A percentile compares a stretch with the other conserved stretches of the same genome.
Conservation (phyloP, 2,113 vertebrate species). For the Anser brachyrhynchus region DNA sequence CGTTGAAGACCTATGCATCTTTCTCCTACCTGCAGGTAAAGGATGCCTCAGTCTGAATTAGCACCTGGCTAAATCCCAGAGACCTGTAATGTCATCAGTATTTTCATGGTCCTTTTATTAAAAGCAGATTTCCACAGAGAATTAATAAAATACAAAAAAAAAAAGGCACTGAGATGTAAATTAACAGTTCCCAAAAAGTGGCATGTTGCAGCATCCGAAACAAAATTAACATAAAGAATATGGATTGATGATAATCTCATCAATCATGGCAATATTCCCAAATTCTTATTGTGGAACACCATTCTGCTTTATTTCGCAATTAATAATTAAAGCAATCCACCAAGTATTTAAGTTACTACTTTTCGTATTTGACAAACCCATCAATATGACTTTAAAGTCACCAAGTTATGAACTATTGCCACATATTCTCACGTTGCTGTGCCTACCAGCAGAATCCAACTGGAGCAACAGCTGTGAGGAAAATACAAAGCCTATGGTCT, state of each 20-base stretch:
- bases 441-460: neutral
- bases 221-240: neutral
- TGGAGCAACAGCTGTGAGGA: neutral
- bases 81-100: neutral
- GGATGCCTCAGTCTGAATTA: neutral
- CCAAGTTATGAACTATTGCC: neutral
- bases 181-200: neutral
- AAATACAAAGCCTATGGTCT: neutral
- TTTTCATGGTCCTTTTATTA: conserved; percentile 20
- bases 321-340: neutral
- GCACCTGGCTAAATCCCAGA: neutral
- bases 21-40: neutral
- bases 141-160: neutral
- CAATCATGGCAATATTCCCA: neutral
- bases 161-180: neutral
- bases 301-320: neutral
- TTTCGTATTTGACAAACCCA: neutral
- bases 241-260: neutral
- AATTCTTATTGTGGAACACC: neutral
- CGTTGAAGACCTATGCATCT: neutral
- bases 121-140: conserved; percentile 10
- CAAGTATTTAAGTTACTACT: neutral
- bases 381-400: neutral
- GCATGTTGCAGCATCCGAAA: neutral
- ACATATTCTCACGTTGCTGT: neutral